Base-by-base conservation (phyloP, 2,888 invertebrate species). In the Leptopilina syphax region DNA sequence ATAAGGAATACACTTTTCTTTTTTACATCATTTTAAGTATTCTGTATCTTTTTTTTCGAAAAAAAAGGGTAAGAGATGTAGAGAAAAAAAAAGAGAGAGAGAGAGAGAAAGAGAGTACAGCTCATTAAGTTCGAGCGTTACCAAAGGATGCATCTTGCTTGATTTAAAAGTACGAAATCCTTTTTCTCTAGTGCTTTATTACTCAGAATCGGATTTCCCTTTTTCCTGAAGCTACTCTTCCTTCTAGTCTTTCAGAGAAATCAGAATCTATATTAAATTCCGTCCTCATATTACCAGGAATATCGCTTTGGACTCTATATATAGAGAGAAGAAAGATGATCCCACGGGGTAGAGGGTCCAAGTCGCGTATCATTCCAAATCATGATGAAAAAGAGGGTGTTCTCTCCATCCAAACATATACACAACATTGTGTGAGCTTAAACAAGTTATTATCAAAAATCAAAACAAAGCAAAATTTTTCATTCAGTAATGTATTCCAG, bases 171-270 rank as follows among this genome's bases (percentile, higher is more conserved):
- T 18, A 63, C 63, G 63, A 63, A 63, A 60, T 60, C 60, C 24
- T 24, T 24, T 63, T 63, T 63, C 63, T 24, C 24, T 24, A 63
- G 63, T 63, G 6, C 63, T 63, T 63, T 63, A 63, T 10, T 57
- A 18, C 41, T 34, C n/a, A 7, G 57, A 60, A 41, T 73, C 57
- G n/a, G 6, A 54, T 57, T 57, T 73, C 34, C 73, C 34, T 73
- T 73, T 50, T 67, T 12, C 47, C n/a, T 7, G 27, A 5, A 34
- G 65, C 24, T 50, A n/a, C n/a, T 18, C 50, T 50, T 50, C 50
- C 50, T 9, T 57, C 41, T 73, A 57, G n/a, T 73, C n/a, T 60
- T 73, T 73, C 73, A 73, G 34, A 60, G 73, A 73, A 73, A 73
- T 41, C 34, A 73, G 57, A 34, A 34, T 60, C n/a, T 27, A 73